Base-by-base conservation (phyloP, 1,140 invertebrate species). In the Mesaphorura yosii region DNA sequence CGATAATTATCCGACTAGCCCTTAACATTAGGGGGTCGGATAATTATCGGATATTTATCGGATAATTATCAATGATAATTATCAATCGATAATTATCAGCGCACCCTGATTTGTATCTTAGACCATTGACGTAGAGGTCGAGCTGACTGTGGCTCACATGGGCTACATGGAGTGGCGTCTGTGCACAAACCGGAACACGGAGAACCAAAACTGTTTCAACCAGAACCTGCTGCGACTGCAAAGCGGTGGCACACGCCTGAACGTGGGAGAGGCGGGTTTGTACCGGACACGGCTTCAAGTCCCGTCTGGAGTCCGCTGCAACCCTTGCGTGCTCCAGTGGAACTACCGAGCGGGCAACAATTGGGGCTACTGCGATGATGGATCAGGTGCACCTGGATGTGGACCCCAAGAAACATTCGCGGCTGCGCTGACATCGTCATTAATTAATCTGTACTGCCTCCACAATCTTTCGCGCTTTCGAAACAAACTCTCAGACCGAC, bases 91-190 rank as follows among this genome's bases (percentile, higher is more conserved):
- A n/a, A n/a, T n/a, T n/a, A n/a, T n/a, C n/a, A n/a, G n/a, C n/a
- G n/a, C n/a, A n/a, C n/a, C n/a, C n/a, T n/a, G n/a, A n/a, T n/a
- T n/a, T n/a, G n/a, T n/a, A n/a, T n/a, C n/a, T n/a, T n/a, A n/a
- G n/a, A n/a, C n/a, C n/a, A 79, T 89, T 48, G 76, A 76, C 3
- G 77, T 89, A 3, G 75, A 78, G 22, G 75, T 88, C 0, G 81
- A 88, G 64, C 63, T 88, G 1, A 88, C 84, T 0, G 84, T 84
- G 3, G 66, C 65, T 49, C 64, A 67, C 44, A 19, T n/a, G 44
- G 88, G 89, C 10, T 89, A 80, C 68, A 92, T 91, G 64, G 84
- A 91, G 65, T 92, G 92, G 69, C 74, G 83, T 50, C 63, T 88
- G 0, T 93, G 88, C 65, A 77, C 86, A 0, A 73, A 76, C 66